These are phyloP conservation scores for Pseudopipra pipra DNA, from an alignment of 2,113 vertebrate species.

Conservation along the genomic window DNA sequence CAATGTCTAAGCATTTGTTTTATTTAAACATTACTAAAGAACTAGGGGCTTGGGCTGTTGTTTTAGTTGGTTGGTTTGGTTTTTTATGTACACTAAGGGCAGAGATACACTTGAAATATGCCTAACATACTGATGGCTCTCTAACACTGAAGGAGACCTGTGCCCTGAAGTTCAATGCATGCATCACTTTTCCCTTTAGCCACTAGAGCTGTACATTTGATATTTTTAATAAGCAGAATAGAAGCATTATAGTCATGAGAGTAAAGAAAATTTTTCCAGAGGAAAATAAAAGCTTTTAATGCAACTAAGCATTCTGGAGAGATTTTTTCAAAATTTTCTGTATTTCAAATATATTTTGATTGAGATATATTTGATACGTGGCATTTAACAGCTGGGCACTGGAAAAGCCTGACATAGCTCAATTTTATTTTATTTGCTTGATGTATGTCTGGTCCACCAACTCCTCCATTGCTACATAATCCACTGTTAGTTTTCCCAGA, in stretches of 20 bases:
- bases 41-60: fast-evolving
- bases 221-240: not conserved
- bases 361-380: not conserved
- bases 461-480: not conserved
- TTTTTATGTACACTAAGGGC: not conserved
- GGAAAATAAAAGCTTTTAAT: not conserved
- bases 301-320: not conserved
- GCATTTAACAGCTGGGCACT: not conserved
- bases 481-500: not conserved
- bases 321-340: fast-evolving
- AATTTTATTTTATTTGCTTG: not conserved
- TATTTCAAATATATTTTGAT: not conserved
- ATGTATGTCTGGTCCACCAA: not conserved
- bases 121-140: not conserved
- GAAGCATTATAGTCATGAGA: not conserved
- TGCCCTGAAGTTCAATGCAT: not conserved
- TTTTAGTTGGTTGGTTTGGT: fast-evolving
- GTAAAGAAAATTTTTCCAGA: not conserved
- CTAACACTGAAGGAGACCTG: not conserved
- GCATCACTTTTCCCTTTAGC: not conserved
- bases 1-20: not conserved
- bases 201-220: not conserved
- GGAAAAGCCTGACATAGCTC: not conserved
- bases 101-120: not conserved
- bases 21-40: not conserved